Conservation (phyloP, 2,797 vertebrate species). For the Centroberyx gerrardi region DNA sequence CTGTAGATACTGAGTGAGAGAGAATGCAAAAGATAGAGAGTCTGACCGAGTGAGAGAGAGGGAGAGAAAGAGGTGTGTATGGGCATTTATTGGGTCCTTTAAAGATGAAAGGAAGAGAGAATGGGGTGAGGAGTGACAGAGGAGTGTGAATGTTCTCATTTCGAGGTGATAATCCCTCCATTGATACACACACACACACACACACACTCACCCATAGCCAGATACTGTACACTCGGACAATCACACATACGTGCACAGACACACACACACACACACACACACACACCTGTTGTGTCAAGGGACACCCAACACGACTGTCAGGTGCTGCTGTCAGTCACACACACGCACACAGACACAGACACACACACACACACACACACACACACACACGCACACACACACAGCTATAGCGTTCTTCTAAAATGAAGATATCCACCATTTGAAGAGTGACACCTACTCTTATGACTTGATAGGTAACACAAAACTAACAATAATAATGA, state of each 20-base stretch:
- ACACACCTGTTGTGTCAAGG: conserved; percentile 47
- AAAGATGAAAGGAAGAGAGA: conserved; percentile 34
- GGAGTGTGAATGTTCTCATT: conserved; percentile 67
- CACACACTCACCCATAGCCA: conserved; percentile 21
- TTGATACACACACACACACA: conserved; percentile 10
- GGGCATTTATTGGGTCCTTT: conserved; percentile 10
- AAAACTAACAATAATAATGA: too few relatives aligned
- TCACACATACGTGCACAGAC: neutral
- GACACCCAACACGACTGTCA: conserved; percentile 53
- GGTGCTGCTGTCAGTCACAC: conserved; percentile 38
- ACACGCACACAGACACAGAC: conserved; percentile 2
- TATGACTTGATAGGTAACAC: neutral
- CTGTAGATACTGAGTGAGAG: too few relatives aligned
- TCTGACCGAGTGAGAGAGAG: too few relatives aligned
- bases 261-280: conserved; percentile 17
- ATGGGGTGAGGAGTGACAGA: conserved; percentile 40
- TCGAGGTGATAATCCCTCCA: conserved; percentile 55
- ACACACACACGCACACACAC: neutral
- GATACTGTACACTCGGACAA: neutral
- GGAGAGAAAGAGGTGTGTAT: conserved; percentile 1
- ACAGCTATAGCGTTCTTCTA: too few relatives aligned
- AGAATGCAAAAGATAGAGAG: too few relatives aligned
- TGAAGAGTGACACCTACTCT: too few relatives aligned
- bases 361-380: conserved; percentile 10
- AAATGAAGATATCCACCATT: neutral